phyloP scores from a whole-genome alignment of 2,888 invertebrate genomes.

The Sylvicola fuscatus region DNA sequence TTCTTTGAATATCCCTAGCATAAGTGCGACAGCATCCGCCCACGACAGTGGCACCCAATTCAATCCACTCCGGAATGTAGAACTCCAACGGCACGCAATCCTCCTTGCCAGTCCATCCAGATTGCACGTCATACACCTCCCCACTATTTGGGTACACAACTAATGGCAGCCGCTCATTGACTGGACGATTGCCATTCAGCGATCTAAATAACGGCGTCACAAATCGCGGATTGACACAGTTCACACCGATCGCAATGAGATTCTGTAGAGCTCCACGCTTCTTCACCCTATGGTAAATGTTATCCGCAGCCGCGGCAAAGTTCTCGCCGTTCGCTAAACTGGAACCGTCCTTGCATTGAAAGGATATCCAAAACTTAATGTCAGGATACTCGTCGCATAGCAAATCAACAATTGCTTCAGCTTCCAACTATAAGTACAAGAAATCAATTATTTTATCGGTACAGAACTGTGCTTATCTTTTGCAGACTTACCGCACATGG shows the following conservation, averaged over 20 bases:
- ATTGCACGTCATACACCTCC: conserved; percentile 17
- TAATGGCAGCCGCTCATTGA: conserved; percentile 37
- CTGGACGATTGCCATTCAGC: conserved; percentile 28
- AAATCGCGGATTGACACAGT: conserved; percentile 53
- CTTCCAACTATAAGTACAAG: conserved; percentile 33
- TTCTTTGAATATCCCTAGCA: conserved; percentile 57
- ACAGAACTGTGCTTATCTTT: not conserved
- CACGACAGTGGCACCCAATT: conserved; percentile 60
- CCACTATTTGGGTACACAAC: conserved; percentile 90
- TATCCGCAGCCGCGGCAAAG: conserved; percentile 49
- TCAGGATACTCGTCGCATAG: conserved; percentile 53
- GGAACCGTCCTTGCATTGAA: conserved; percentile 56
- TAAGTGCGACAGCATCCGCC: conserved; percentile 86
- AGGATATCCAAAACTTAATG: conserved; percentile 68
- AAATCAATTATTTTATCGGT: not conserved
- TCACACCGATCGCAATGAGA: conserved; percentile 71
- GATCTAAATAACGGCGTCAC: conserved; percentile 23
- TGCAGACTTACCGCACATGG: conserved; percentile 41
- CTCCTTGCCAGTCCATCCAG: conserved; percentile 45
- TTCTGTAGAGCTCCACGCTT: conserved; percentile 39
- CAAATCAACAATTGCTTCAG: conserved; percentile 58
- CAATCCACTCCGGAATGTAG: conserved; percentile 61
- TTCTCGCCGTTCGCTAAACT: conserved; percentile 58
- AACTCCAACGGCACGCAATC: conserved; percentile 47
- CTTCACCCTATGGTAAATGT: conserved; percentile 37